Conservation (phyloP, 1,140 invertebrate genomes). For the Brachionus rotundiformis region DNA sequence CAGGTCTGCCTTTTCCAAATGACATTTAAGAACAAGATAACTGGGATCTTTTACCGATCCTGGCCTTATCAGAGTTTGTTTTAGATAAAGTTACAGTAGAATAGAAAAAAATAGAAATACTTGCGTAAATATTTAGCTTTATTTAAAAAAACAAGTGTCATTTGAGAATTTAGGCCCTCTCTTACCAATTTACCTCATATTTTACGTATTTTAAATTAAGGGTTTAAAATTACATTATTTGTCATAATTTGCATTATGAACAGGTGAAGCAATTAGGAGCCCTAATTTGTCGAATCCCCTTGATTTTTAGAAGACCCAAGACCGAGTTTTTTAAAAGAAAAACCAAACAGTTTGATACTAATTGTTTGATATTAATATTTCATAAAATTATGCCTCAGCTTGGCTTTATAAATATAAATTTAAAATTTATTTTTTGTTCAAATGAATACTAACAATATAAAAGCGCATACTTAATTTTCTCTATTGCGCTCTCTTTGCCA, state of each 20-base stretch:
- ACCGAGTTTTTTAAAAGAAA: too few relatives aligned
- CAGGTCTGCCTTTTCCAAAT: background rate
- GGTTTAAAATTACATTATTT: background rate
- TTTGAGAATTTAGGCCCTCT: background rate
- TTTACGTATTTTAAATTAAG: too few relatives aligned
- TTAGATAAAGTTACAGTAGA: background rate
- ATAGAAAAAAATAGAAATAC: background rate
- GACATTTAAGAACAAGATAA: background rate
- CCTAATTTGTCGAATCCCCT: background rate
- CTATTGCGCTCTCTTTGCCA: conserved; percentile 15
- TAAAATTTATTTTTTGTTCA: background rate
- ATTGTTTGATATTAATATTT: conserved; percentile 3
- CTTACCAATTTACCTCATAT: background rate
- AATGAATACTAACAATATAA: background rate
- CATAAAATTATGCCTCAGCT: background rate
- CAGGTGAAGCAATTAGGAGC: background rate
- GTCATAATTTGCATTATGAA: conserved; percentile 7
- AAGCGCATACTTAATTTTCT: conserved; percentile 14
- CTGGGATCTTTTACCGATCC: background rate
- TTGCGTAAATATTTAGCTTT: background rate
- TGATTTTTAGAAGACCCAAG: background rate
- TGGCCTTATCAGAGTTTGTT: background rate
- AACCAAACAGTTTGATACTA: conserved; percentile 8
- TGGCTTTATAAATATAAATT: background rate
- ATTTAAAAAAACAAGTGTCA: background rate